A percentile compares a stretch with the other conserved stretches of the same genome.
These are phyloP conservation scores for Seriola dumerili DNA, from an alignment of 2,113 vertebrate genomes.

Conservation along the genomic window DNA sequence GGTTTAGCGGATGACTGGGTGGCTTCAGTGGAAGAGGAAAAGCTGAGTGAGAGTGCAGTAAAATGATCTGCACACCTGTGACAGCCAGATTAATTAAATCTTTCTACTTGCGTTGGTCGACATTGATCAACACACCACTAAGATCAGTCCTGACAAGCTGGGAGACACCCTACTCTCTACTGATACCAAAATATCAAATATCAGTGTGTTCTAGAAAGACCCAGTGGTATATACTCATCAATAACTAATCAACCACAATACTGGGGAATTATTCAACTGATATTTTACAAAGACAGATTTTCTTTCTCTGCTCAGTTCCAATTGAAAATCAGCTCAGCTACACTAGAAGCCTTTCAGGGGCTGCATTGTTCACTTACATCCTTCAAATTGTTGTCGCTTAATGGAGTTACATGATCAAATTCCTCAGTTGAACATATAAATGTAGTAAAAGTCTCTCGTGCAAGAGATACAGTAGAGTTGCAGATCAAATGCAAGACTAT, in stretches of 20 bases:
- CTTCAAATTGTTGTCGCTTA: not conserved
- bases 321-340: not conserved
- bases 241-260: conserved; percentile 10
- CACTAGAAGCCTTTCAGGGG: not conserved
- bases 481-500: not conserved
- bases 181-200: conserved; percentile 20
- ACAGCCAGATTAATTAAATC: conserved; percentile 19
- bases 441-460: not conserved
- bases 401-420: not conserved
- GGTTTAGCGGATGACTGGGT: not conserved
- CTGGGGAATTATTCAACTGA: conserved; percentile 1
- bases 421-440: not conserved
- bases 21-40: not conserved
- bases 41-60: not conserved
- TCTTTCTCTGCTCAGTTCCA: conserved; percentile 1
- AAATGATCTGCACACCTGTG: conserved; percentile 29
- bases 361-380: not conserved
- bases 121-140: conserved; percentile 12
- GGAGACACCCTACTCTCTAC: conserved; percentile 27
- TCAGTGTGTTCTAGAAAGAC: not conserved
- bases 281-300: conserved; percentile 30
- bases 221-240: not conserved
- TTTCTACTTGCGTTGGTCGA: not conserved
- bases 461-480: not conserved
- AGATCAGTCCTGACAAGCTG: not conserved